Conservation (phyloP, 2,797 vertebrate genomes). For the Ambastaia sidthimunki region DNA sequence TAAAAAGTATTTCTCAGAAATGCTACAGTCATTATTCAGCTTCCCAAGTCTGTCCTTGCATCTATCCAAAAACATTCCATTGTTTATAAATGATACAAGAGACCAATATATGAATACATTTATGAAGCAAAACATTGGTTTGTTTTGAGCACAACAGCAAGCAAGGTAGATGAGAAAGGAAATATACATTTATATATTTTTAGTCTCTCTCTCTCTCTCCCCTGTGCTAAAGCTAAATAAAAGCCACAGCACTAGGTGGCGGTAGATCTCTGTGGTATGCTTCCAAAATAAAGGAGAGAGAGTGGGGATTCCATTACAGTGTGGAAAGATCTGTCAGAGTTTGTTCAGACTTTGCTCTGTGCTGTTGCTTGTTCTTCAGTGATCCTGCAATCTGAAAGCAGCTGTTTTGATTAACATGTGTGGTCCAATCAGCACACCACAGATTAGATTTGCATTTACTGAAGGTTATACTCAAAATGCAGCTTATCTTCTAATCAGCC, state of each 20-base stretch:
- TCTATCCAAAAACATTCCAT: not conserved
- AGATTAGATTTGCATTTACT: not conserved
- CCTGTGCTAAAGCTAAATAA: not conserved
- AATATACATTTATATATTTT: not conserved
- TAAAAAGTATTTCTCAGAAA: constrained; percentile 13
- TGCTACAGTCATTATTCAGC: constrained; percentile 9
- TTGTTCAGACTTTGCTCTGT: not conserved
- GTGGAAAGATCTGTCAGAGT: constrained; percentile 27
- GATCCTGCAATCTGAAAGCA: not conserved
- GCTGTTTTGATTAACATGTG: not conserved
- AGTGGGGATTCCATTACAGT: constrained; percentile 10
- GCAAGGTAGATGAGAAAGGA: not conserved
- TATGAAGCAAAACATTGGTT: constrained; percentile 7
- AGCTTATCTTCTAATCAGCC: no score
- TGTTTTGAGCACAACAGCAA: not conserved
- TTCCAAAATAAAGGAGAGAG: no score
- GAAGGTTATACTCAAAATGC: not conserved
- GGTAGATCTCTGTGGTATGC: constrained; percentile 63
- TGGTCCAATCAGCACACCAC: not conserved
- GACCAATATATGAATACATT: not conserved
- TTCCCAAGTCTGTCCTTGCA: constrained; percentile 23
- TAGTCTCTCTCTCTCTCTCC: not conserved
- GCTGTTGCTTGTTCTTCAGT: not conserved
- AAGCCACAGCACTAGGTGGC: constrained; percentile 72
- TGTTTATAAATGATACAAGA: not conserved